Percentiles rank a stretch among this genome's conserved stretches.
Conservation (phyloP, 2,797 vertebrate genomes). For the Hyperoplus lanceolatus region DNA sequence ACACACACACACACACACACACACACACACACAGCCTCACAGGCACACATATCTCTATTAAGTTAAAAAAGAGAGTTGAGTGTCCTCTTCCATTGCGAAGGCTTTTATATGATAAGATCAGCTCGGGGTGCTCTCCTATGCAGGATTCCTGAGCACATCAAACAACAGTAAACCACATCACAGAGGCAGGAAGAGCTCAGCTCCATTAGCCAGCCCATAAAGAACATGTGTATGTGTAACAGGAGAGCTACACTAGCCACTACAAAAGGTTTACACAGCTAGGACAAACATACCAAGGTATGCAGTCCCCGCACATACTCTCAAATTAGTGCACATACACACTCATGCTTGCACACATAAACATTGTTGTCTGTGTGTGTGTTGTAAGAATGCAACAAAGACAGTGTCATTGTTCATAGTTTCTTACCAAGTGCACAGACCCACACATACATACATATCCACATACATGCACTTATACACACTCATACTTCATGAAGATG, state of each 20-base stretch:
- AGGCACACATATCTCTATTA: slow-evolving; percentile 76
- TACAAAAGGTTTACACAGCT: slow-evolving; percentile 77
- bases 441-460: not conserved
- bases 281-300: slow-evolving; percentile 67
- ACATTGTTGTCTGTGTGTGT: not conserved
- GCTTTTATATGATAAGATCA: slow-evolving; percentile 85
- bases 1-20: slow-evolving; percentile 33
- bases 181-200: slow-evolving; percentile 81
- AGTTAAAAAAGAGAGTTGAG: slow-evolving; percentile 80
- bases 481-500: not conserved
- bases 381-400: not conserved
- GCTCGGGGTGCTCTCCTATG: slow-evolving; percentile 77
- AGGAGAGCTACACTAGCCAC: slow-evolving; percentile 73
- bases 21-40: slow-evolving; percentile 41
- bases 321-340: slow-evolving; percentile 31
- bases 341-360: slow-evolving; percentile 3
- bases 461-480: not conserved
- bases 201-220: slow-evolving; percentile 86
- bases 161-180: slow-evolving; percentile 84
- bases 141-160: slow-evolving; percentile 84
- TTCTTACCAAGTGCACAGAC: not conserved
- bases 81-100: slow-evolving; percentile 76
- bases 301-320: slow-evolving; percentile 51
- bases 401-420: slow-evolving; percentile 11
- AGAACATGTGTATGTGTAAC: slow-evolving; percentile 84